A percentile compares a stretch with the other conserved stretches of the same genome.
These are phyloP conservation scores for Neolamprologus sp. DNA, from an alignment of 2,113 vertebrate genomes.

Conservation along the genomic window DNA sequence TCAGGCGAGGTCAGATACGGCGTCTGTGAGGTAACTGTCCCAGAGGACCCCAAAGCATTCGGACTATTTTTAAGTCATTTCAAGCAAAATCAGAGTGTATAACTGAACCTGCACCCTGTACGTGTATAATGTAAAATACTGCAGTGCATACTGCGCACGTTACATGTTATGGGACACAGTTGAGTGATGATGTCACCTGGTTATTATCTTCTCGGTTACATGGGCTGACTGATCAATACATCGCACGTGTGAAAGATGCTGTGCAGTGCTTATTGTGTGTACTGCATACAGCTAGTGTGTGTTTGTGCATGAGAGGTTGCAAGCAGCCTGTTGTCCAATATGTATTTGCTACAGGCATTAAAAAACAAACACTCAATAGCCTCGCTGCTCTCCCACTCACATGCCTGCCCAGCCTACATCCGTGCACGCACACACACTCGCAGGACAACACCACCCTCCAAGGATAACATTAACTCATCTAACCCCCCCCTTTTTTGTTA, in stretches of 20 bases:
- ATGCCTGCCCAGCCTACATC: neutral
- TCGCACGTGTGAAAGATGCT: neutral
- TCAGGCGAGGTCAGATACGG: neutral
- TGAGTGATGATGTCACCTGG: conserved; percentile 15
- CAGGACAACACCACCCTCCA: neutral
- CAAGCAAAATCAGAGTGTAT: neutral
- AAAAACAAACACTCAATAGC: conserved; percentile 6
- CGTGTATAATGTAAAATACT: neutral
- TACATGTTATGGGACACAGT: neutral
- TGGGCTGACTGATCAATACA: neutral
- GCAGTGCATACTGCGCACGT: neutral
- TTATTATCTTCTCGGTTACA: conserved; percentile 31
- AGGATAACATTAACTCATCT: conserved; percentile 8
- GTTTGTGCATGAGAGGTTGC: neutral
- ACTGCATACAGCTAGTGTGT: neutral
- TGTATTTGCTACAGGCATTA: conserved; percentile 5
- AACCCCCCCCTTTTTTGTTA: neutral
- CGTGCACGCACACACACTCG: neutral
- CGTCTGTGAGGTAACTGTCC: neutral
- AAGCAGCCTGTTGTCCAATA: neutral
- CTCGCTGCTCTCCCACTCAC: neutral
- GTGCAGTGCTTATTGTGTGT: neutral
- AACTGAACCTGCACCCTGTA: neutral
- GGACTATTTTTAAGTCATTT: neutral
- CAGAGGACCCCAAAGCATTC: neutral